Evolutionary conservation across 2,888 invertebrate genomes (phyloP).

Genomic region (Hypomecis punctinalis): DNA sequence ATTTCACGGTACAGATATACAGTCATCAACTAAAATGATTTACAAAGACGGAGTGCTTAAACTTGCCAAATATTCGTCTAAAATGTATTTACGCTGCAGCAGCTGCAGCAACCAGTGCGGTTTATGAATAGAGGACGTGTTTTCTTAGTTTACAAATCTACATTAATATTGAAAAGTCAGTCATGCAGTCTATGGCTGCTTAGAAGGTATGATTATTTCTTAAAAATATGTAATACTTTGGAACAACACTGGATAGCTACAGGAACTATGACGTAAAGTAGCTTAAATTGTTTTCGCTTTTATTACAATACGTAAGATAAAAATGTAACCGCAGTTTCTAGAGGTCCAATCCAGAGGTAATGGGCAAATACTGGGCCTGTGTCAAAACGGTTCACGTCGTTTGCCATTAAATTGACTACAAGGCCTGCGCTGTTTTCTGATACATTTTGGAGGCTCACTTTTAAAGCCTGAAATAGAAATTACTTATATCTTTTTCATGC

Average conservation of each 20-base stretch:
- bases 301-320: not conserved
- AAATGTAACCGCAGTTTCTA: conserved; percentile 85
- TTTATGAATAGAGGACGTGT: too few relatives aligned
- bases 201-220: too few relatives aligned
- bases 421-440: conserved; percentile 76
- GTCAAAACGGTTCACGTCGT: conserved; percentile 91
- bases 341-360: conserved; percentile 90
- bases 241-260: too few relatives aligned
- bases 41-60: not conserved
- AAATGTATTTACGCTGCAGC: too few relatives aligned
- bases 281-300: too few relatives aligned
- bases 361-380: conserved; percentile 88
- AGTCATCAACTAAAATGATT: conserved; percentile 66
- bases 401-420: conserved; percentile 88
- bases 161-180: too few relatives aligned
- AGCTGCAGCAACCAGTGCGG: too few relatives aligned
- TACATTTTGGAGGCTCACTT: conserved; percentile 74
- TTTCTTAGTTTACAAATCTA: too few relatives aligned
- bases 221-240: too few relatives aligned
- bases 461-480: conserved; percentile 64
- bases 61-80: too few relatives aligned
- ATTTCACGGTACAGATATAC: conserved; percentile 83
- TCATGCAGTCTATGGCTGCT: too few relatives aligned
- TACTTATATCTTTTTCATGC: not conserved
- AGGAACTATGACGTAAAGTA: too few relatives aligned